phyloP scores from a whole-genome alignment of 2,797 vertebrate species.

The Alfaro cultratus region DNA sequence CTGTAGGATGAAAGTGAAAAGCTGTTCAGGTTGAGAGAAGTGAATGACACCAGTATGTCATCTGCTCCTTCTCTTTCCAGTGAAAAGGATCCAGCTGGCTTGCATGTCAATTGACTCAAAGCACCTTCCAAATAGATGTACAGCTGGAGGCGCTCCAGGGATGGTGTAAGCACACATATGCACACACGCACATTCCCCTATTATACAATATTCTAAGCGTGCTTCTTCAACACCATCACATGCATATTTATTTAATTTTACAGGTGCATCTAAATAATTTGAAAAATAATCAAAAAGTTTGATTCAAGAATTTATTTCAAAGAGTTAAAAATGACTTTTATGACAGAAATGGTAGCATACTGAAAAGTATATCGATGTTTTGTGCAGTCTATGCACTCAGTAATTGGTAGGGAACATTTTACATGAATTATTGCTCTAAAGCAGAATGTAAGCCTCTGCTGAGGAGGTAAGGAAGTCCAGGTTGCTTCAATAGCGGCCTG shows the following conservation, averaged over 20 bases:
- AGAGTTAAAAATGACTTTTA: not conserved
- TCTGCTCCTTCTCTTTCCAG: constrained; percentile 15
- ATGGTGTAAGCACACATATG: constrained; percentile 3
- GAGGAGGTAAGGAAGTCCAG: not conserved
- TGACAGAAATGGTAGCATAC: not conserved
- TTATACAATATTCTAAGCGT: constrained; percentile 26
- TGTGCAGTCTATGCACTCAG: not conserved
- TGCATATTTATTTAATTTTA: constrained; percentile 8
- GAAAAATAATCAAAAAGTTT: not conserved
- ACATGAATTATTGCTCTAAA: not conserved
- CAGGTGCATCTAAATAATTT: not conserved
- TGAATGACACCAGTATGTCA: constrained; percentile 24
- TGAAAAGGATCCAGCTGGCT: constrained; percentile 51
- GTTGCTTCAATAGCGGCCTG: not conserved
- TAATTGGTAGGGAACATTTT: not conserved
- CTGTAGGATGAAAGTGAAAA: constrained; percentile 6
- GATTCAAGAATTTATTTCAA: not conserved
- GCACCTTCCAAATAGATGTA: constrained; percentile 40
- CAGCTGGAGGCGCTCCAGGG: constrained; percentile 59
- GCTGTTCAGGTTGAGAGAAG: constrained; percentile 5
- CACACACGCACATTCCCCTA: constrained; percentile 10
- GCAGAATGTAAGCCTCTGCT: not conserved
- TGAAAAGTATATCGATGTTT: not conserved
- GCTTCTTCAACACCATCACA: constrained; percentile 8
- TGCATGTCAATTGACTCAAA: constrained; percentile 39